Evolutionary conservation across 1,140 invertebrate genomes (phyloP).

Genomic region (Apis cerana): DNA sequence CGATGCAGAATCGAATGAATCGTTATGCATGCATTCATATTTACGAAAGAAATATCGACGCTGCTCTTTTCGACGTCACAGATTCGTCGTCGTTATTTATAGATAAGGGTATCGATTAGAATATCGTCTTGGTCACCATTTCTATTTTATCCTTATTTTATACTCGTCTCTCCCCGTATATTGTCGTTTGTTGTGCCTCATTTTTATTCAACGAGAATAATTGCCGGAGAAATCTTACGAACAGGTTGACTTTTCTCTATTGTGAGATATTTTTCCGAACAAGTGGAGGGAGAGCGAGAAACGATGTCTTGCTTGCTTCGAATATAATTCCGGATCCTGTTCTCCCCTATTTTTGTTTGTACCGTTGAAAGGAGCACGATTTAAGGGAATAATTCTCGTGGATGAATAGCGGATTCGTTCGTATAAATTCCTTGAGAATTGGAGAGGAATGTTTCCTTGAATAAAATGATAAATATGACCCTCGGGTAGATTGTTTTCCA

Average conservation of each 20-base stretch:
- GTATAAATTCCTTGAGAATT: neutral
- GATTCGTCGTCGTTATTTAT: too few species aligned
- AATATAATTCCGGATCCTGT: neutral
- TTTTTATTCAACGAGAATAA: neutral
- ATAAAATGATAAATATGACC: neutral
- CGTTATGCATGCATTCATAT: too few species aligned
- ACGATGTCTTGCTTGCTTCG: neutral
- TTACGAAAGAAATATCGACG: too few species aligned
- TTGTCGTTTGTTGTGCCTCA: neutral
- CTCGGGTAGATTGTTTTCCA: neutral
- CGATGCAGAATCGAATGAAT: too few species aligned
- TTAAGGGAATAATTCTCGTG: conserved; percentile 7
- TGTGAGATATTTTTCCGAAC: neutral
- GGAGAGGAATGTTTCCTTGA: neutral
- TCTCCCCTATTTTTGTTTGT: neutral
- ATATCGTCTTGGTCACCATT: too few species aligned
- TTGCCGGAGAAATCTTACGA: neutral
- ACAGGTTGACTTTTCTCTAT: neutral
- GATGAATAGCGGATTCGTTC: conserved; percentile 2
- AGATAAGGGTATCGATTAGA: too few species aligned
- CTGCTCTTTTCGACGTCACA: too few species aligned
- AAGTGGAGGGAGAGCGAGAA: neutral
- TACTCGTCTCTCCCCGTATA: too few species aligned
- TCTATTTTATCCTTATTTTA: neutral
- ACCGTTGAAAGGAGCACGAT: neutral